Base-by-base conservation (phyloP, 2,888 invertebrate species). In the Tenthredo amoena region DNA sequence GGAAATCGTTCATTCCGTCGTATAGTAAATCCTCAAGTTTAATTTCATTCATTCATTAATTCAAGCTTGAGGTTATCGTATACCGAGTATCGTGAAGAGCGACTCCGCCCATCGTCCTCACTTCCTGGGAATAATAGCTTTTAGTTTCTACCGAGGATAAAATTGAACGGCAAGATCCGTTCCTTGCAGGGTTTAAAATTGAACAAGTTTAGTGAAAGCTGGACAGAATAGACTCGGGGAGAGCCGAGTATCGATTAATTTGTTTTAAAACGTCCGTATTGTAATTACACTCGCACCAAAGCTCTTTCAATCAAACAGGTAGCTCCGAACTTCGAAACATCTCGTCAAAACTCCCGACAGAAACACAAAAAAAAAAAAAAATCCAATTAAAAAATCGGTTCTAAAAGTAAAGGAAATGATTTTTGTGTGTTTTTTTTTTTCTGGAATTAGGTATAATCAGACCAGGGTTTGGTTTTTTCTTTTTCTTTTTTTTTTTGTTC, bases 111-210 rank as follows among this genome's bases (percentile, higher is more conserved):
- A 86, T 87, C 85, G 68, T 89, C 88, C 88, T 90, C 88, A 88
- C 90, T 90, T 91, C 90, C 91, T 88, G 89, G 87, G 86, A 72
- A 86, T 88, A 89, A 89, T 86, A 87, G 84, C 86, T 87, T 85
- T 68, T 62, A 89, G 90, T 91, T 89, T 90, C 89, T 88, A 89
- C 62, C 21, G 9, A 21, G 4, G 15, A 62, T 12, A 82, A 58
- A 82, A 62, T 82, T 31, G 65, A 77, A 18, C 77, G 18, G 6
- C 34, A 18, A 21, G 74, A 74, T 74, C 21, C 74, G 40, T 74
- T 55, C 18, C n/a, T 34, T 15, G n/a, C n/a, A n/a, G n/a, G 34
- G 34, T n/a, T 12, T 55, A 21, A 72, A 43, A 72, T 34, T 68
- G 7, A 12, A 72, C 37, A 72, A 72, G 21, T 26, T 55, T 21